Evolutionary conservation across 92 coral and sea anemone genomes (phyloP).

Genomic region (Epizoanthus scotinus): DNA sequence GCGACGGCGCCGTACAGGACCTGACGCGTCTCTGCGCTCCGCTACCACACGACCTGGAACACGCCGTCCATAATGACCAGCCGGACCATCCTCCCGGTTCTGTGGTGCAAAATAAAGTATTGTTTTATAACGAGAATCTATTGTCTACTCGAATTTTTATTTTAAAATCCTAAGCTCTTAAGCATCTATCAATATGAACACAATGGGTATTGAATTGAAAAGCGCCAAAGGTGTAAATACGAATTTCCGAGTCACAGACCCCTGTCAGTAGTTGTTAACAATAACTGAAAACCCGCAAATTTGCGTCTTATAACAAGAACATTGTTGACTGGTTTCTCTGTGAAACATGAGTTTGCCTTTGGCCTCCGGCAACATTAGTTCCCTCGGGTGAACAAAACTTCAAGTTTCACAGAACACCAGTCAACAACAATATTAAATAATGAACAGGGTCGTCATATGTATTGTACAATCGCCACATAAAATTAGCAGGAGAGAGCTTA

Average conservation of each 20-base stretch:
- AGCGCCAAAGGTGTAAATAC: not conserved
- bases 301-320: too few relatives aligned
- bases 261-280: not conserved
- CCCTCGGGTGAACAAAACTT: too few relatives aligned
- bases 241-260: not conserved
- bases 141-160: too few relatives aligned
- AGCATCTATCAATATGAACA: too few relatives aligned
- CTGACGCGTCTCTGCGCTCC: slow-evolving; percentile 84
- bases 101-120: slow-evolving; percentile 25
- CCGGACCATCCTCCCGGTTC: slow-evolving; percentile 99
- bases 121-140: too few relatives aligned
- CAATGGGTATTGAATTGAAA: not conserved
- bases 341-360: too few relatives aligned
- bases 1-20: slow-evolving; percentile 89
- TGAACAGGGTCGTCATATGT: not conserved
- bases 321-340: too few relatives aligned
- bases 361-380: too few relatives aligned
- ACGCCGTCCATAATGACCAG: slow-evolving; percentile 95
- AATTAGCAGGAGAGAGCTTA: slow-evolving; percentile 29
- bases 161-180: too few relatives aligned
- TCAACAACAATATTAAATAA: too few relatives aligned
- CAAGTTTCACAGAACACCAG: too few relatives aligned
- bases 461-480: not conserved
- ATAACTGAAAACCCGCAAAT: not conserved
- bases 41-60: slow-evolving; percentile 94